Evolutionary conservation across 2,888 invertebrate species (phyloP).

Genomic region (Synergus umbraculus): DNA sequence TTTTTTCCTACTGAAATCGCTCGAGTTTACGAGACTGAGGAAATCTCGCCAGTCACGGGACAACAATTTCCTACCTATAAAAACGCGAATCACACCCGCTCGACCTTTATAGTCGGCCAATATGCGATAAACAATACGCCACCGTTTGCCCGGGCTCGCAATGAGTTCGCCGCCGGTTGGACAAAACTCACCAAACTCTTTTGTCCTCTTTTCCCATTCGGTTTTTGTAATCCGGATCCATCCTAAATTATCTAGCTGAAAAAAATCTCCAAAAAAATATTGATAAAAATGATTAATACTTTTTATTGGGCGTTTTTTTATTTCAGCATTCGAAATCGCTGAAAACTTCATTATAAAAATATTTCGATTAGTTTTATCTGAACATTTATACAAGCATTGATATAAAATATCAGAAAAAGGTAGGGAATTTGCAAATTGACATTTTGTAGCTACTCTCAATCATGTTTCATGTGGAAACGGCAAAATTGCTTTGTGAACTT

Average conservation of each 20-base stretch:
- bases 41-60: conserved; percentile 57
- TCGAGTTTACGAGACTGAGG: conserved; percentile 62
- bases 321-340: neutral
- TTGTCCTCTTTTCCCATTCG: neutral
- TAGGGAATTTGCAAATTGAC: neutral
- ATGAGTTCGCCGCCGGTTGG: conserved; percentile 35
- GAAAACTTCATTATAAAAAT: neutral
- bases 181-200: conserved; percentile 37
- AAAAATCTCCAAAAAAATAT: neutral
- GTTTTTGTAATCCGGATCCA: neutral
- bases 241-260: neutral
- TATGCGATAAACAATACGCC: conserved; percentile 57
- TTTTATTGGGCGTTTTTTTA: neutral
- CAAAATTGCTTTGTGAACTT: neutral
- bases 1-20: conserved; percentile 38
- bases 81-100: conserved; percentile 48
- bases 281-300: neutral
- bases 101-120: conserved; percentile 49
- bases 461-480: neutral
- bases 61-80: conserved; percentile 54
- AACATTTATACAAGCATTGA: too few species aligned
- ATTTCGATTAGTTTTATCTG: too few species aligned
- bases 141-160: conserved; percentile 49
- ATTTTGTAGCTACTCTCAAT: neutral
- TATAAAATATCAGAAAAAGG: too few species aligned